Base-by-base conservation (phyloP, 2,888 invertebrate species). In the Nomada ruficornis region DNA sequence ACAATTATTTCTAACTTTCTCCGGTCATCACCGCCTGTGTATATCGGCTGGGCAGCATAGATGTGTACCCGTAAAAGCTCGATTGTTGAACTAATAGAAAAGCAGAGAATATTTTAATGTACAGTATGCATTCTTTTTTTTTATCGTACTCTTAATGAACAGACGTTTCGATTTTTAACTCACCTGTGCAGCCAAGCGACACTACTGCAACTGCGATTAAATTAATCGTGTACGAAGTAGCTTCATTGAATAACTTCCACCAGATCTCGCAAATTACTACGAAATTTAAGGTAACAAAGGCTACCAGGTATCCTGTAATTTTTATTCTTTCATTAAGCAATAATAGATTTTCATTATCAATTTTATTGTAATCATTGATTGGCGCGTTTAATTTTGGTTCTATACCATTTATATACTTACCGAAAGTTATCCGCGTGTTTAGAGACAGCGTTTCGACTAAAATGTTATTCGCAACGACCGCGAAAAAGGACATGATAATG, bases 21-120 rank as follows among this genome's bases (percentile, higher is more conserved):
- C 98, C 98, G 7, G 97, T 97, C 98, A 98, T 98, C 1, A 98
- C 98, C 50, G 98, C 98, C 94, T 98, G 98, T 0, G 98, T 98
- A 91, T 98, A 98, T 85, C 97, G 95, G 84, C 97, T 96, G 29
- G 98, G 98, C 83, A 98, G 94, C 96, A 98, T 98, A 80, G 98
- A 98, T 1, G 98, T 98, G 93, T 98, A 98, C 2, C 98, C 98
- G 93, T 98, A 98, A 94, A 98, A 98, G 91, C 98, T 98, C 0
- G 98, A 98, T 93, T 98, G 98, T 94, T 98, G 98, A 77, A 98
- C 97, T 95, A 91, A 92, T 93, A 29, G 9, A 20, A 57, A 20
- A 2, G 20, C 84, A 65, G 20, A 2, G 18, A 0, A 63, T 50
- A 18, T 29, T 29, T 50, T 44, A 50, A 36, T 47, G 36, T 23